These are phyloP conservation scores for Corythornis madagascariensis DNA, from an alignment of 2,113 vertebrate species.

Conservation along the genomic window DNA sequence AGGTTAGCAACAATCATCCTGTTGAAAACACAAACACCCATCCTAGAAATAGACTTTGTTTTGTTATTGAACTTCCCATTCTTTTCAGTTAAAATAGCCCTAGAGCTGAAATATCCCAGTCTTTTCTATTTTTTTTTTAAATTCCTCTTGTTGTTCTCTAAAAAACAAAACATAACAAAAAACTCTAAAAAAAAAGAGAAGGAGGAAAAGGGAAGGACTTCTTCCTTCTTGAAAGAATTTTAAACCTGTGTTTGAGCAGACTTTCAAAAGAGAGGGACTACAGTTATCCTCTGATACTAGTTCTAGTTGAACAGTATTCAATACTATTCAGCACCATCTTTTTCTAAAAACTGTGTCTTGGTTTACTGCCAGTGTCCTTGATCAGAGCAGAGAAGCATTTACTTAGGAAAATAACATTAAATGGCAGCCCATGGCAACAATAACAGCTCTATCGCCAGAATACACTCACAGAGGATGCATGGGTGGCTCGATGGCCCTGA, in stretches of 20 bases:
- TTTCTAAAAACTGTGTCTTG: constrained; percentile 30
- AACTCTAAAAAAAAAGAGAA: not conserved
- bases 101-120: not conserved
- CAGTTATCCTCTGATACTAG: not conserved
- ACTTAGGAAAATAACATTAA: constrained; percentile 67
- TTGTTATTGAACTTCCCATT: not conserved
- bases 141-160: not conserved
- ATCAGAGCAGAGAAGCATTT: constrained; percentile 63
- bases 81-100: not conserved
- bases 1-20: not conserved
- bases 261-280: not conserved
- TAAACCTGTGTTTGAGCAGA: not conserved
- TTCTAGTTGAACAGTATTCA: constrained; percentile 13
- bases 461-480: constrained; percentile 41
- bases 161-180: not conserved
- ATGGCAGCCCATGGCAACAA: constrained; percentile 67
- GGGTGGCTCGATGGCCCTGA: constrained; percentile 74
- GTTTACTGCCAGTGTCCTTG: constrained; percentile 64
- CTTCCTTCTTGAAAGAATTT: not conserved
- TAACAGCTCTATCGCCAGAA: constrained; percentile 31
- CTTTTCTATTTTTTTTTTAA: not conserved
- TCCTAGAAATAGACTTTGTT: not conserved
- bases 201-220: not conserved
- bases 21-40: not conserved
- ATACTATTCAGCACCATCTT: constrained; percentile 19